phyloP scores from a whole-genome alignment of 2,113 vertebrate species.

The Salvelinus alpinus region DNA sequence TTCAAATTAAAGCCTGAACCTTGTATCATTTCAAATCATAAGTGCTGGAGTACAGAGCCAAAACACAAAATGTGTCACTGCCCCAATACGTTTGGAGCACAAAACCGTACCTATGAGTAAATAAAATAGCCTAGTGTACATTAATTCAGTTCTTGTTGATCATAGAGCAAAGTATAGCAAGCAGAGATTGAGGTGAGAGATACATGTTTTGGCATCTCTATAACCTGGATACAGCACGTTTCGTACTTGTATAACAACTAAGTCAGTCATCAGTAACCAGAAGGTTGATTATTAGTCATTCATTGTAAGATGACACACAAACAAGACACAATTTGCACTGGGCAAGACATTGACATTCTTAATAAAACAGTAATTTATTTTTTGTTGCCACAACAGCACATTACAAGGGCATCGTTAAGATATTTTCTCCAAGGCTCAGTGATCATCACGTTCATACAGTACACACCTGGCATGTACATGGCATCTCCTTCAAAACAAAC shows the following conservation, averaged over 20 bases:
- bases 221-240: background rate
- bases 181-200: too few relatives aligned
- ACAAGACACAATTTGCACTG: background rate
- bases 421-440: constrained; percentile 77
- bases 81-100: too few relatives aligned
- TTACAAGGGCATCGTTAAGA: constrained; percentile 71
- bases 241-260: background rate
- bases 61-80: too few relatives aligned
- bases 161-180: too few relatives aligned
- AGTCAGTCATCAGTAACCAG: background rate
- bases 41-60: too few relatives aligned
- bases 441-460: constrained; percentile 71
- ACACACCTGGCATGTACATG: constrained; percentile 73
- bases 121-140: background rate
- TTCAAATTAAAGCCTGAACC: too few relatives aligned
- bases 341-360: constrained; percentile 25
- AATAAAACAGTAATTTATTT: constrained; percentile 76
- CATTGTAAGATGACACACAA: background rate
- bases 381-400: constrained; percentile 70
- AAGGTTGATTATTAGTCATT: background rate
- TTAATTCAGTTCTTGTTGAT: too few relatives aligned
- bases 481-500: constrained; percentile 67
- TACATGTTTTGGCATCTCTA: background rate
- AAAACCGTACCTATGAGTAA: background rate
- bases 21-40: too few relatives aligned